phyloP scores from a whole-genome alignment of 1,140 invertebrate genomes.

The Campoletis sonorensis region DNA sequence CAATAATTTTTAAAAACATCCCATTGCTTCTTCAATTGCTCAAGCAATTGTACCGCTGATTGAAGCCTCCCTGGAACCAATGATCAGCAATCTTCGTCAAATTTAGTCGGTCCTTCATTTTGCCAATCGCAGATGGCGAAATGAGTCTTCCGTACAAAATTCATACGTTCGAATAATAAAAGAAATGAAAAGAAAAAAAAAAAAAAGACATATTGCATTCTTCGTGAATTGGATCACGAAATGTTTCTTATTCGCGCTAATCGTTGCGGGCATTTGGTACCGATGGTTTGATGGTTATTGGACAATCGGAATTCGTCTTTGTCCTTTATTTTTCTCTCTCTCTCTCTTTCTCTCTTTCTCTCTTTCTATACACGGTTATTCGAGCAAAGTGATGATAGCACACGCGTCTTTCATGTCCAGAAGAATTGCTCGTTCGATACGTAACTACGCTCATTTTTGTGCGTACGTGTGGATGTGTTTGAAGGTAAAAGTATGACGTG shows the following conservation, averaged over 20 bases:
- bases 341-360: too few species aligned
- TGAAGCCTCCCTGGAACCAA: neutral
- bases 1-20: neutral
- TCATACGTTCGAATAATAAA: neutral
- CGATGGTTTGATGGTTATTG: slow-evolving; percentile 50
- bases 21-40: neutral
- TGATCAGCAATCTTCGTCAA: neutral
- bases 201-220: slow-evolving; percentile 10
- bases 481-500: slow-evolving; percentile 9
- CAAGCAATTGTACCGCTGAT: neutral
- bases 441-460: neutral
- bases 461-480: neutral
- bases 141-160: neutral
- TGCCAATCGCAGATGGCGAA: slow-evolving; percentile 20
- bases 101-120: neutral
- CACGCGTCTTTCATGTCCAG: slow-evolving; percentile 11
- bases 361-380: neutral
- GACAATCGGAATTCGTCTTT: slow-evolving; percentile 45
- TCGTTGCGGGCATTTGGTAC: slow-evolving; percentile 5
- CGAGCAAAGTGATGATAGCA: slow-evolving; percentile 19
- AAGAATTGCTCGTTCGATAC: neutral
- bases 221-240: slow-evolving; percentile 22
- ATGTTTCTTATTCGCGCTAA: slow-evolving; percentile 15
- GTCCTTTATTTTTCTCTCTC: neutral
- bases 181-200: neutral